Base-by-base conservation (phyloP, 2,113 vertebrate species). In the Albula goreensis region DNA sequence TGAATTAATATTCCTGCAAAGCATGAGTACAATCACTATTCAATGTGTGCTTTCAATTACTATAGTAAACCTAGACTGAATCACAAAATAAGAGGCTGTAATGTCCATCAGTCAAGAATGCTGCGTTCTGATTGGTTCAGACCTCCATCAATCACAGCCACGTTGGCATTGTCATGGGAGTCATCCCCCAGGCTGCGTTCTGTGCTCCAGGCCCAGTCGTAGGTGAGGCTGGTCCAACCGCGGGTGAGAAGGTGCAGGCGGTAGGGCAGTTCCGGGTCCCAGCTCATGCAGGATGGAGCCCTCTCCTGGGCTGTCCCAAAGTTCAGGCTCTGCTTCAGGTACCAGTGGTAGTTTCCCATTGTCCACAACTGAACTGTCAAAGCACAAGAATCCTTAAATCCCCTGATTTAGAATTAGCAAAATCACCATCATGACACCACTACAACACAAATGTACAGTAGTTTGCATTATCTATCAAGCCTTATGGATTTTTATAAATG, bases 111-210 rank as follows among this genome's bases (percentile, higher is more conserved):
- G 50, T 13, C 17, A 82, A 31, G 52, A 5, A 17, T 15, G 50
- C 9, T 57, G 19, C n/a, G 31, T 0, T 83, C 53, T 41, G 8
- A n/a, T 63, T 74, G 83, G 12, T 7, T 9, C 91, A 94, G 93
- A 99, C 98, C 93, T 95, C 98, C 97, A 79, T 99, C 97, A 15
- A 99, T 98, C 89, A 99, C 98, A 10, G 97, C 98, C 89, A 99
- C 97, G 7, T 92, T 96, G 80, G 96, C 96, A 56, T 91, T 63
- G 85, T 97, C 96, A 15, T 91, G 84, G 17, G 87, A 81, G 0
- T 90, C 93, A 19, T 92, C 90, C 15, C 96, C 96, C 0, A 77
- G 84, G 84, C 96, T 98, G 52, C 90, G 93, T 82, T 98, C 96
- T 0, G 94, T 98, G 1, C 89, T 94, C 97, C 97, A 99, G n/a